Evolutionary conservation across 1,140 invertebrate genomes (phyloP).

Genomic region (Drosophila yakuba): DNA sequence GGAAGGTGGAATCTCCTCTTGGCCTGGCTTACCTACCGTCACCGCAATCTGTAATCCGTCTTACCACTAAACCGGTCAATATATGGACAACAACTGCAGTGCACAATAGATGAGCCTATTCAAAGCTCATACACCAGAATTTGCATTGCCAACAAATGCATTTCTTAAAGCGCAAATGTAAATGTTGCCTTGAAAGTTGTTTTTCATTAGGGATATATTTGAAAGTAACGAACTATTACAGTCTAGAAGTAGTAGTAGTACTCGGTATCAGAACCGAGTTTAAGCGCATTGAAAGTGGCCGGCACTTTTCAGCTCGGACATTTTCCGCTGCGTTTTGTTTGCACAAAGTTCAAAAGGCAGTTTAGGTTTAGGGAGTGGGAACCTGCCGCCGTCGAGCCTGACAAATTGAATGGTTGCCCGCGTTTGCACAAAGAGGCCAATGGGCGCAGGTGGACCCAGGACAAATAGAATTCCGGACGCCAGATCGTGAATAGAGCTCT

Average conservation of each 20-base stretch:
- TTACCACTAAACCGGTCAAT: slow-evolving; percentile 50
- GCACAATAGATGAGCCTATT: slow-evolving; percentile 16
- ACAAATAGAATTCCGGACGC: slow-evolving; percentile 53
- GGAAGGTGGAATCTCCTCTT: slow-evolving; percentile 51
- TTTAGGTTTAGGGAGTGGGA: slow-evolving; percentile 11
- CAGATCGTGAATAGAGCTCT: slow-evolving; percentile 24
- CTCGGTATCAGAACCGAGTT: not conserved
- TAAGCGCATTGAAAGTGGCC: slow-evolving; percentile 58
- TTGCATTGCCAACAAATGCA: slow-evolving; percentile 48
- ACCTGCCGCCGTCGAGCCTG: slow-evolving; percentile 58
- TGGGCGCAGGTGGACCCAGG: slow-evolving; percentile 32
- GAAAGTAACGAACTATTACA: too few relatives aligned
- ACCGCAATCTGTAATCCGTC: slow-evolving; percentile 29
- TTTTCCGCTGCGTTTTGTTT: slow-evolving; percentile 68
- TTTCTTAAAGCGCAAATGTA: slow-evolving; percentile 32
- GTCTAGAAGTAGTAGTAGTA: not conserved
- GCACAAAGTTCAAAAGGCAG: slow-evolving; percentile 65
- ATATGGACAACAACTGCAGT: slow-evolving; percentile 31
- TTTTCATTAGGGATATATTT: not conserved
- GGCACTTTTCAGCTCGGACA: slow-evolving; percentile 53
- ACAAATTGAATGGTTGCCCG: slow-evolving; percentile 80
- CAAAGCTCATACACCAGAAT: slow-evolving; percentile 10
- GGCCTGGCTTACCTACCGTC: slow-evolving; percentile 9
- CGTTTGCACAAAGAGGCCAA: slow-evolving; percentile 67
- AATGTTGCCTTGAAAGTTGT: not conserved